These are phyloP conservation scores for Polyergus mexicanus DNA, from an alignment of 1,140 invertebrate species.

Conservation along the genomic window DNA sequence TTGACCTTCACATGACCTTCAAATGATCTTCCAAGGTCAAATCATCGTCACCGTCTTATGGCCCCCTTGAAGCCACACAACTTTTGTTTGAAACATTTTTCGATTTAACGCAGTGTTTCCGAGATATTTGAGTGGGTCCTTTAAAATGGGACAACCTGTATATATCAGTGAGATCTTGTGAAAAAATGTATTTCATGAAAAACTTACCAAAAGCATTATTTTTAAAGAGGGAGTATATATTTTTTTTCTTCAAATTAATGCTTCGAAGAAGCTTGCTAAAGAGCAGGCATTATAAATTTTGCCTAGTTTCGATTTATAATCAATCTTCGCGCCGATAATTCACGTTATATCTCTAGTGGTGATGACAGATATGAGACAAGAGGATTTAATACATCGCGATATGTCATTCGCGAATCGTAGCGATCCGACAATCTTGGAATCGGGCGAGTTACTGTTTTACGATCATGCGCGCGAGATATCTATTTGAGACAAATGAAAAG, in stretches of 20 bases:
- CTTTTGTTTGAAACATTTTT: too few species aligned
- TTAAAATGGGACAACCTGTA: too few species aligned
- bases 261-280: neutral
- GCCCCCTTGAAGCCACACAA: too few species aligned
- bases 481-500: slow-evolving; percentile 26
- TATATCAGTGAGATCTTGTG: neutral
- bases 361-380: neutral
- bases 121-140: too few species aligned
- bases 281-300: neutral
- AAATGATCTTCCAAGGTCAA: too few species aligned
- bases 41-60: too few species aligned
- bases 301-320: neutral
- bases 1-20: too few species aligned
- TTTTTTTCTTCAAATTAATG: neutral
- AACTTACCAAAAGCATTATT: neutral
- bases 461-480: neutral
- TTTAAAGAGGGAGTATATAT: neutral
- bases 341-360: neutral
- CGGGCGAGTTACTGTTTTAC: slow-evolving; percentile 20
- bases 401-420: neutral
- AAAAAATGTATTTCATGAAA: neutral
- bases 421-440: neutral
- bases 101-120: too few species aligned
- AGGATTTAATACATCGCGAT: slow-evolving; percentile 22
- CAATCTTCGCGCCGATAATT: too few species aligned